Conservation (phyloP, 2,113 vertebrate species). For the Tragelaphus scriptus region DNA sequence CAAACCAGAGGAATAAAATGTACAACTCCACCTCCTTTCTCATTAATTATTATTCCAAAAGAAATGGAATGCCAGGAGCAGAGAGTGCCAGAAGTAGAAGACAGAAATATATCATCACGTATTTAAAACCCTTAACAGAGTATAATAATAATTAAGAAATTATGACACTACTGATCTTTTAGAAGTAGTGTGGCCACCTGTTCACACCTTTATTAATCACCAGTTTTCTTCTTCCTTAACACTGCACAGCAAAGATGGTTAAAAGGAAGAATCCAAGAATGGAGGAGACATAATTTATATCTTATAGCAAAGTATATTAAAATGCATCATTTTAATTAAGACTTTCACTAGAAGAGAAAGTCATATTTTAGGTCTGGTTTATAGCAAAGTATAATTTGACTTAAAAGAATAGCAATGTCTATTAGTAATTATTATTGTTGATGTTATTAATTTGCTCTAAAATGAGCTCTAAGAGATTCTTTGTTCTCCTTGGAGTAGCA, state of each 20-base stretch:
- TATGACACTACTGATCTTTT: constrained; percentile 75
- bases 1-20: constrained; percentile 79
- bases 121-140: constrained; percentile 77
- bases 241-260: constrained; percentile 50
- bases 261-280: constrained; percentile 58
- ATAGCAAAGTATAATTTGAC: constrained; percentile 59
- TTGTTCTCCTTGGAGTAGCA: constrained; percentile 5
- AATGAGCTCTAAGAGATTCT: neutral
- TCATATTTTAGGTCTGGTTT: constrained; percentile 64
- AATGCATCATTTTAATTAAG: constrained; percentile 73
- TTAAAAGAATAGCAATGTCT: constrained; percentile 54
- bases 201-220: constrained; percentile 75
- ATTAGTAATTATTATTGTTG: constrained; percentile 48
- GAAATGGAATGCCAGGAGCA: constrained; percentile 75
- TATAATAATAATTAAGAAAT: constrained; percentile 82
- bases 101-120: constrained; percentile 75
- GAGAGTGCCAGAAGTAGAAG: constrained; percentile 65
- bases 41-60: constrained; percentile 81
- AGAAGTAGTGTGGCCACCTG: constrained; percentile 75
- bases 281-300: constrained; percentile 58
- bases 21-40: constrained; percentile 73
- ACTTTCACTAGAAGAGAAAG: constrained; percentile 50
- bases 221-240: constrained; percentile 60
- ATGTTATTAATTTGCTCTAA: constrained; percentile 61
- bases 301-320: constrained; percentile 25